Conservation (phyloP, 2,888 invertebrate species). For the Caenorhabditis becei region DNA sequence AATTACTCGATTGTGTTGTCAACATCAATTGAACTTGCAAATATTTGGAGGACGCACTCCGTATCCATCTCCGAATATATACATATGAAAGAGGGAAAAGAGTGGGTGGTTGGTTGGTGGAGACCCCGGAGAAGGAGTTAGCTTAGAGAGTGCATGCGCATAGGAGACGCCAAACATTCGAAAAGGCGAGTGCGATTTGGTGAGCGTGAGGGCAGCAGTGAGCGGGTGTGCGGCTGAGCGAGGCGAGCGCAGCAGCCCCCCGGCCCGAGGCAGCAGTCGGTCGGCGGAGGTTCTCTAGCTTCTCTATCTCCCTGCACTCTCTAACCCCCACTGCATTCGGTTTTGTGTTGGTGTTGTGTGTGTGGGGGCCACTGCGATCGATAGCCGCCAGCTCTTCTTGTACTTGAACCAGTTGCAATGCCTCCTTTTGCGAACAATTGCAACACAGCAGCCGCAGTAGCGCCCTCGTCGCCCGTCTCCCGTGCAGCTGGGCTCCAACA, state of each 20-base stretch:
- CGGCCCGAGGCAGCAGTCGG: constrained; percentile 40
- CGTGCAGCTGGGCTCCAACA: too few relatives aligned
- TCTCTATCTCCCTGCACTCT: constrained; percentile 18
- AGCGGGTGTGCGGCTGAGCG: constrained; percentile 33
- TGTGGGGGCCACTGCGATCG: constrained; percentile 36
- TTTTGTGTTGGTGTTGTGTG: constrained; percentile 53
- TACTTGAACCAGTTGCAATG: constrained; percentile 59
- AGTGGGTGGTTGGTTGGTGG: constrained; percentile 33
- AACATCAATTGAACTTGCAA: constrained; percentile 54
- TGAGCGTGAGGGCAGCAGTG: constrained; percentile 49
- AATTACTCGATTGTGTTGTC: constrained; percentile 47
- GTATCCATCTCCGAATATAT: constrained; percentile 54
- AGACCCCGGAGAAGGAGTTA: constrained; percentile 16
- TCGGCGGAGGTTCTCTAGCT: background rate
- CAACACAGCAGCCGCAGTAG: constrained; percentile 25
- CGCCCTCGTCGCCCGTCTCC: background rate
- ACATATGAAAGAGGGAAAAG: constrained; percentile 41
- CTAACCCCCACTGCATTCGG: constrained; percentile 38
- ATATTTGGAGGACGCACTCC: constrained; percentile 61
- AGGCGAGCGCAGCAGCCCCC: constrained; percentile 22
- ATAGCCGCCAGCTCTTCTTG: constrained; percentile 59
- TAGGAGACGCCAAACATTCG: constrained; percentile 26
- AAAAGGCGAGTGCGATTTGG: constrained; percentile 37
- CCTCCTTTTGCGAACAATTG: constrained; percentile 47
- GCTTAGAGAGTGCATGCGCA: constrained; percentile 22